Conservation (phyloP, 2,113 vertebrate species). For the Xenopus borealis region DNA sequence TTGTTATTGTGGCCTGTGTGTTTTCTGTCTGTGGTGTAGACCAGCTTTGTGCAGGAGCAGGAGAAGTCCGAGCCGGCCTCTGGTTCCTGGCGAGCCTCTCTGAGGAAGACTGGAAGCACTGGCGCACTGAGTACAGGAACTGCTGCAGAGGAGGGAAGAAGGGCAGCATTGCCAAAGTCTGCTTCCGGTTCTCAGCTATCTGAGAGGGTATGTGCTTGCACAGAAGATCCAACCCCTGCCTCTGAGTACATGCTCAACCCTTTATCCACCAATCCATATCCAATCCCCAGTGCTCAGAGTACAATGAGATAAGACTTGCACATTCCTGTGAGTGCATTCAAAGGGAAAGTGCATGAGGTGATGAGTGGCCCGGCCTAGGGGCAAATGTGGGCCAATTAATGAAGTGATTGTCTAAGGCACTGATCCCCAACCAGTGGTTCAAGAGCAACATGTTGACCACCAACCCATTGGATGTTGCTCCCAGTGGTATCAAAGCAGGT, state of each 20-base stretch:
- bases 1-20: neutral
- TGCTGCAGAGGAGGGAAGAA: constrained; percentile 23
- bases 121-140: constrained; percentile 48
- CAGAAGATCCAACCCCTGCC: too few relatives aligned
- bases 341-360: too few relatives aligned
- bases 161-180: constrained; percentile 46
- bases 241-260: neutral
- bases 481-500: too few relatives aligned
- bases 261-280: neutral
- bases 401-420: too few relatives aligned
- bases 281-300: too few relatives aligned
- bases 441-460: too few relatives aligned
- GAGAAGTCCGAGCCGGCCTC: constrained; percentile 24
- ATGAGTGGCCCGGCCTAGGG: too few relatives aligned
- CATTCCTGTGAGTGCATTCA: neutral
- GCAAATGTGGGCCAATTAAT: too few relatives aligned
- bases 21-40: neutral
- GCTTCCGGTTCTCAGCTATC: constrained; percentile 57
- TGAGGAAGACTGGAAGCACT: constrained; percentile 60
- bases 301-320: neutral
- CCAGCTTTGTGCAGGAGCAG: constrained; percentile 14
- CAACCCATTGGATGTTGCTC: too few relatives aligned
- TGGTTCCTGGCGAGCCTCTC: constrained; percentile 52
- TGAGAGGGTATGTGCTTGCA: constrained; percentile 27
- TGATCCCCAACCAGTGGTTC: too few relatives aligned